These are phyloP conservation scores for Ranitomeya variabilis DNA, from an alignment of 2,113 vertebrate genomes.

Conservation along the genomic window DNA sequence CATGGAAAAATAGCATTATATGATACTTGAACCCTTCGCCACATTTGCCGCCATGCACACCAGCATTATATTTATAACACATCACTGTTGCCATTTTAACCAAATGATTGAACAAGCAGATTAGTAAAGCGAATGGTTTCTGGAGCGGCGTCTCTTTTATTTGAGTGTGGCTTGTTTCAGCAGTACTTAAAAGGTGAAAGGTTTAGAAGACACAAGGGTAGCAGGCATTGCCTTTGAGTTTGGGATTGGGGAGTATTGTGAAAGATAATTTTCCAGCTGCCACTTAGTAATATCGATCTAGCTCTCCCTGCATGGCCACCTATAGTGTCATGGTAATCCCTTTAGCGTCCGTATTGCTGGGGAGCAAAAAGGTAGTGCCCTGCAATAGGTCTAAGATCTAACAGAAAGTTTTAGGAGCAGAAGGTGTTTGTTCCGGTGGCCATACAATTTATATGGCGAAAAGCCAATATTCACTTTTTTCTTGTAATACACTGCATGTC, in stretches of 20 bases:
- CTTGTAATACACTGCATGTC: neutral
- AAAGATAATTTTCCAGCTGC: constrained; percentile 70
- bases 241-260: constrained; percentile 58
- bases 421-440: neutral
- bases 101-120: constrained; percentile 28
- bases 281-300: constrained; percentile 67
- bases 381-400: neutral
- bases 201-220: constrained; percentile 64
- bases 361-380: neutral
- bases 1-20: too few species aligned
- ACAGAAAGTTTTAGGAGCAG: constrained; percentile 3
- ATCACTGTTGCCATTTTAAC: constrained; percentile 22
- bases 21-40: neutral
- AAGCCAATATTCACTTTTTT: neutral
- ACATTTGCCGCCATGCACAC: neutral
- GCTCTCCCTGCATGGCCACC: constrained; percentile 56
- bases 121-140: neutral
- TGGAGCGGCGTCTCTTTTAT: constrained; percentile 7
- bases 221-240: constrained; percentile 63
- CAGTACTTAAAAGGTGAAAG: constrained; percentile 48
- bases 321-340: constrained; percentile 46
- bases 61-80: neutral
- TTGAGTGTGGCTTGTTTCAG: constrained; percentile 17
- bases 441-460: neutral
- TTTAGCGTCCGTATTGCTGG: constrained; percentile 10